These are phyloP conservation scores for Aquatica leii DNA, from an alignment of 2,888 invertebrate species.

Conservation along the genomic window DNA sequence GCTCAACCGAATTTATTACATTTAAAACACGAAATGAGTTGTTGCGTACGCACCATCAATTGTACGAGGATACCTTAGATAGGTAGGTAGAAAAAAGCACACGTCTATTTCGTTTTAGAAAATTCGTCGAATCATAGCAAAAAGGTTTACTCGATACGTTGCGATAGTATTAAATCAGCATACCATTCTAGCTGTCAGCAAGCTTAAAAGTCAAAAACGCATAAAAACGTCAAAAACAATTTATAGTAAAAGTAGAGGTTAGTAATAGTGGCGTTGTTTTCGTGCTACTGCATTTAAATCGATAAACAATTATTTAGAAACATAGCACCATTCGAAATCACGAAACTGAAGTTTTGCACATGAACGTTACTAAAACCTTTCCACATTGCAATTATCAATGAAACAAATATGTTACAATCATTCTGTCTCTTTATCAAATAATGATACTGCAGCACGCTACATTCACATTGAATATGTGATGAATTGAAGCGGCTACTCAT, in stretches of 20 bases:
- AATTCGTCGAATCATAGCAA: too few relatives aligned
- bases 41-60: too few relatives aligned
- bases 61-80: too few relatives aligned
- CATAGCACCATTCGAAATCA: conserved; percentile 17
- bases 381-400: conserved; percentile 36
- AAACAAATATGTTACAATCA: conserved; percentile 31
- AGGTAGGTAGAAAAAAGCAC: too few relatives aligned
- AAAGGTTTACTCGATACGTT: too few relatives aligned
- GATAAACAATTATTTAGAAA: conserved; percentile 29
- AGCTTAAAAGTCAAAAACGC: conserved; percentile 1
- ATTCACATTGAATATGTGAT: conserved; percentile 33
- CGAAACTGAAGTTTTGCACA: conserved; percentile 21
- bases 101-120: too few relatives aligned
- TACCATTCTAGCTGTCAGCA: neutral
- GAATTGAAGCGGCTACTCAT: conserved; percentile 33
- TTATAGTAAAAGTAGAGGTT: neutral
- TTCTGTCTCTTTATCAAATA: conserved; percentile 29
- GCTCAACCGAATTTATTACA: too few relatives aligned
- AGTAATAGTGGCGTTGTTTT: neutral
- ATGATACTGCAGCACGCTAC: conserved; percentile 36
- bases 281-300: conserved; percentile 25
- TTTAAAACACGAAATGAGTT: too few relatives aligned
- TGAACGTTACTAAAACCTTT: conserved; percentile 22
- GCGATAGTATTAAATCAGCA: too few relatives aligned
- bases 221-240: neutral